Evolutionary conservation across 2,797 vertebrate genomes (phyloP).

Genomic region (Tolypeutes matacus): DNA sequence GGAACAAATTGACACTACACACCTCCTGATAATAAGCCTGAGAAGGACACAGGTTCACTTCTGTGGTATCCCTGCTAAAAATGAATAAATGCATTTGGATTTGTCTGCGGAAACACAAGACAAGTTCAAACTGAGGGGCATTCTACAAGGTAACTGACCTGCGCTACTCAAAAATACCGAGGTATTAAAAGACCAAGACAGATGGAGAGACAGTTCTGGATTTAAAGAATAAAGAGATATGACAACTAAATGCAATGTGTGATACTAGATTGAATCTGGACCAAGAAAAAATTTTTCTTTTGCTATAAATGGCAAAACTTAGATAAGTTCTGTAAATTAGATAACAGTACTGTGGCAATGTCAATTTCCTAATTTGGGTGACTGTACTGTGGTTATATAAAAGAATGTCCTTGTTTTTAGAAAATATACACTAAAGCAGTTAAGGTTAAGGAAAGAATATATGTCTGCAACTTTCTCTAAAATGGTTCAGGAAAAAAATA

Average conservation of each 20-base stretch:
- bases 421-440: background rate
- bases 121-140: background rate
- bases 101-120: background rate
- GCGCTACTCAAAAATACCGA: background rate
- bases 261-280: no score
- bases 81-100: background rate
- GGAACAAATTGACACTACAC: fast-evolving
- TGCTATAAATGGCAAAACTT: background rate
- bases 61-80: background rate
- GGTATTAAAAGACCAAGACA: background rate
- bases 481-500: background rate
- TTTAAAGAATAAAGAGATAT: background rate
- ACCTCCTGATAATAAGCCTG: background rate
- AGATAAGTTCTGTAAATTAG: background rate
- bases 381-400: background rate
- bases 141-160: background rate
- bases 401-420: background rate
- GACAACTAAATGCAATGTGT: background rate
- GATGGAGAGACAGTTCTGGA: background rate
- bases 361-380: background rate
- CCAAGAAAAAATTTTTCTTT: background rate
- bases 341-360: no score
- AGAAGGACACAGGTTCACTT: background rate
- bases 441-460: background rate
- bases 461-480: background rate